Base-by-base conservation (phyloP, 2,797 vertebrate species). In the Etheostoma perlongum region DNA sequence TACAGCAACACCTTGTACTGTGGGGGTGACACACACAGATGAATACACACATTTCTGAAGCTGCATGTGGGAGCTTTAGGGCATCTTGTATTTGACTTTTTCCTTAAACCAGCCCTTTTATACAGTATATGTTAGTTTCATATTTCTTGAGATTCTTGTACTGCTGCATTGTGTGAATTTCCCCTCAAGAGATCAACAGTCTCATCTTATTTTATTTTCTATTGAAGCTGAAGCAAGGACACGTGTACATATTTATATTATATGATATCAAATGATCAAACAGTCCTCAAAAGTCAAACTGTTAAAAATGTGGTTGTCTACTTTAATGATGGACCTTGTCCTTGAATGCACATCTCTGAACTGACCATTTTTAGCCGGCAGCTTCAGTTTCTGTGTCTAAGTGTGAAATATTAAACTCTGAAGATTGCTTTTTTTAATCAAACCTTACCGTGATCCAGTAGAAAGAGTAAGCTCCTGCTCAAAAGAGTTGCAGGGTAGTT, bases 1-100 rank as follows among this genome's bases (percentile, higher is more conserved):
- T 99, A 99, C 21, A 99, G 92, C 89, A 99, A 72, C 5, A 99
- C 87, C 86, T 98, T 99, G 67, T 99, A 99, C 98, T 99, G 94
- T 11, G 46, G 57, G 76, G 25, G 70, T 25, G 9, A 86, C 0
- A 61, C 7, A 82, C 42, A 52, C 21, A 12, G 10, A 40, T 12
- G 10, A 40, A 40, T 4, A 61, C 30, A 42, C 7, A 82, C 40
- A 15, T 71, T 52, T 42, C 42, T 19, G 52, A 42, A 40, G 30
- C 21, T 53, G 27, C 49, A 36, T 36, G 12, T 9, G 19, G 27
- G 46, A 36, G 62, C 10, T 64, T 36, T 10, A 51, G 27, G 47
- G 12, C 33, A 33, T 14, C 12, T 52, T 23, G 48, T 33, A 14
- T n/a, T 13, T 19, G 18, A 64, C 25, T 11, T 52, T 15, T 23